Evolutionary conservation across 2,888 invertebrate species (phyloP).

Genomic region (Caenorhabditis sp.): DNA sequence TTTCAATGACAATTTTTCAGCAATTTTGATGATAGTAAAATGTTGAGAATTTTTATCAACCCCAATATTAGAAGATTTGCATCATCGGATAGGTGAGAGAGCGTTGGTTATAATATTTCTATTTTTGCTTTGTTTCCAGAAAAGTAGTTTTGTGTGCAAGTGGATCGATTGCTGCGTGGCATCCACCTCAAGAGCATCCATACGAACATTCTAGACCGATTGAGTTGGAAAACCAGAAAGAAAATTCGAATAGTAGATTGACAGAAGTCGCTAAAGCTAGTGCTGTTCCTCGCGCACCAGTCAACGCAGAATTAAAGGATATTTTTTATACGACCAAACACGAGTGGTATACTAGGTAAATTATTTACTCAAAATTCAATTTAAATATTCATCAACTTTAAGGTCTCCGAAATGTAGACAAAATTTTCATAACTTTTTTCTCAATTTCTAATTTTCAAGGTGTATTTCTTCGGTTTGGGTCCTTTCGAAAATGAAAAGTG

Average conservation of each 20-base stretch:
- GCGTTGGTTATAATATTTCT: too few species aligned
- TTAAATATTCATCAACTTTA: too few species aligned
- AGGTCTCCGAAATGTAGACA: too few species aligned
- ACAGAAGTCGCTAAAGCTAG: conserved; percentile 21
- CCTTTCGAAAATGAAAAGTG: too few species aligned
- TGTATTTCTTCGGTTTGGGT: too few species aligned
- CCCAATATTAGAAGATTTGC: background rate
- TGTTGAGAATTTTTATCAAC: background rate
- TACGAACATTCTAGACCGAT: conserved; percentile 65
- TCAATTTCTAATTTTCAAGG: too few species aligned
- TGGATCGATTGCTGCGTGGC: conserved; percentile 67
- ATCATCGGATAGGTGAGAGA: background rate
- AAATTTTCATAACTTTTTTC: too few species aligned
- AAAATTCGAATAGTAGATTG: conserved; percentile 11
- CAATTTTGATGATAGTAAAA: background rate
- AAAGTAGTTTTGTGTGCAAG: conserved; percentile 58
- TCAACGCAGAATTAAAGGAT: conserved; percentile 70
- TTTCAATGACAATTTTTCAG: background rate
- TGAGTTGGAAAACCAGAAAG: conserved; percentile 16
- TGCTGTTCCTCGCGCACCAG: conserved; percentile 68
- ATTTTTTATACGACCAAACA: conserved; percentile 72
- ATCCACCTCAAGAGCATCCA: conserved; percentile 63
- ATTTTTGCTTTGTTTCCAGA: conserved; percentile 7
- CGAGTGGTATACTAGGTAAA: conserved; percentile 71
- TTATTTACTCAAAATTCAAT: too few species aligned